Percentiles rank a stretch among this genome's conserved stretches.
Conservation (phyloP, 2,888 invertebrate genomes). For the Amorpha juglandis region DNA sequence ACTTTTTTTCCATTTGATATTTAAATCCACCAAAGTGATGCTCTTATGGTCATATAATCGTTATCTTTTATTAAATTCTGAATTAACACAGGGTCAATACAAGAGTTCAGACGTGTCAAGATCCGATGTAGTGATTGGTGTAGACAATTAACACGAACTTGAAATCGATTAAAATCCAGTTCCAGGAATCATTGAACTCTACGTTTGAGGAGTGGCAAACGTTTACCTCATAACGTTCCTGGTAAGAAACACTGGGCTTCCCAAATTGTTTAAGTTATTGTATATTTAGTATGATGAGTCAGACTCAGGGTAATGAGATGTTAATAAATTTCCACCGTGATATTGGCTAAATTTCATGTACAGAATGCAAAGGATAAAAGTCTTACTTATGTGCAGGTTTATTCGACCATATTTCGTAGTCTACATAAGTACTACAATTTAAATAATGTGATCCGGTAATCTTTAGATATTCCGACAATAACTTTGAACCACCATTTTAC, state of each 20-base stretch:
- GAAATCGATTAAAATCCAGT: slow-evolving; percentile 2
- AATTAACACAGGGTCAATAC: background rate
- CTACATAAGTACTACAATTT: too few relatives aligned
- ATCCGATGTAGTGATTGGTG: background rate
- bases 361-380: background rate
- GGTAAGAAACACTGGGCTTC: background rate
- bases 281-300: background rate
- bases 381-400: background rate
- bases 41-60: too few relatives aligned
- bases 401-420: too few relatives aligned
- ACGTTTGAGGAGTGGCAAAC: background rate
- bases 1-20: too few relatives aligned
- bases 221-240: background rate
- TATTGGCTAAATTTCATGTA: background rate
- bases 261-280: background rate
- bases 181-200: slow-evolving; percentile 16
- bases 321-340: background rate
- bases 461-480: too few relatives aligned
- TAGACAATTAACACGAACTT: slow-evolving; percentile 9
- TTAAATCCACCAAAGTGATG: too few relatives aligned
- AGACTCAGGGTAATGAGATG: background rate
- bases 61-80: background rate
- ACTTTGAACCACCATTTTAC: too few relatives aligned
- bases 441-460: too few relatives aligned
- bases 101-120: background rate